Base-by-base conservation (phyloP, 2,113 vertebrate species). In the Indicator maculatus region DNA sequence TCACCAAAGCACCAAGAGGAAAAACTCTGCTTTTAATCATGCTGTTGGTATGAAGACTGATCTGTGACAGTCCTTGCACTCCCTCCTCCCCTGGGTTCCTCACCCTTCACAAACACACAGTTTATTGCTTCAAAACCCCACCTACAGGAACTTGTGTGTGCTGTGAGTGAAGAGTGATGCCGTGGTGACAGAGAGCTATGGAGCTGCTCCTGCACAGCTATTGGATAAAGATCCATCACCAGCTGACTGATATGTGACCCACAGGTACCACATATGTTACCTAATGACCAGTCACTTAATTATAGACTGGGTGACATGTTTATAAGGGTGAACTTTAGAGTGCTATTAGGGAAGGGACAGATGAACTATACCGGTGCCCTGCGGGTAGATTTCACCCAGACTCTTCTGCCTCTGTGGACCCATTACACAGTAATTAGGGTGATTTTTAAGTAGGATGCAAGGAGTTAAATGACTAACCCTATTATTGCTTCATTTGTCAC, bases 291-390 rank as follows among this genome's bases (percentile, higher is more conserved):
- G 98, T 98, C 98, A 98, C 98, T 99, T 99, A 98, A 99, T 99
- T 99, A 98, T 96, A 75, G 95, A 94, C 98, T 95, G 88, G 71
- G 98, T 99, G 99, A 99, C 99, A 99, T 98, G 98, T 99, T 99
- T 99, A 99, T 99, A 99, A 98, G 98, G 98, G 98, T 99, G 99
- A 99, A 99, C 99, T 99, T 99, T 99, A 98, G 98, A 96, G 98
- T 90, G 97, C 98, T 98, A 98, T 99, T 98, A 99, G 98, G 98
- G 97, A 98, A 97, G 94, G 93, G 97, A 98, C 98, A 96, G 98
- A 98, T 98, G 98, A 98, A 98, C 98, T 97, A 98, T 97, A 96
- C 97, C 78, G 2, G 95, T 96, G 98, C 98, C 98, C 97, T 94
- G 78, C 90, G 97, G 97, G 98, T 98, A 98, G 98, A 94, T 97